Conservation (phyloP, 1,140 invertebrate genomes). For the Himalopsyche phryganea region DNA sequence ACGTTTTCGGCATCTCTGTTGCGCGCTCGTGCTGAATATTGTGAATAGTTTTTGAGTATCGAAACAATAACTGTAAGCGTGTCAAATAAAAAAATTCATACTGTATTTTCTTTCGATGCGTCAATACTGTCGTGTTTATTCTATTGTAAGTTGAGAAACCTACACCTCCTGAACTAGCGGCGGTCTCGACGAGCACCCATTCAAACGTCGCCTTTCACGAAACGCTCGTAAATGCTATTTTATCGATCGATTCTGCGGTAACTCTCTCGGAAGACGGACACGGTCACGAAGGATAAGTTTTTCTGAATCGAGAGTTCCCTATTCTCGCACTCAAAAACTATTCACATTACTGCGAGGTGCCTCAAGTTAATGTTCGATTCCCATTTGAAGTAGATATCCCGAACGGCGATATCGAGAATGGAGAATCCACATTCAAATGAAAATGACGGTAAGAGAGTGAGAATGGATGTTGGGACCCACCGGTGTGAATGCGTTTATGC, state of each 20-base stretch:
- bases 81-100: too few species aligned
- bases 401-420: background rate
- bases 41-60: conserved; percentile 57
- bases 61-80: conserved; percentile 14
- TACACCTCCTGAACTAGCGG: too few species aligned
- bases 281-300: background rate
- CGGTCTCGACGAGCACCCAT: too few species aligned
- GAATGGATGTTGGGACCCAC: conserved; percentile 47
- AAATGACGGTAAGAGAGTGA: conserved; percentile 1
- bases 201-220: too few species aligned
- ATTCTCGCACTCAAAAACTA: conserved; percentile 33
- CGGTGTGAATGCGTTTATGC: conserved; percentile 79
- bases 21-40: conserved; percentile 50
- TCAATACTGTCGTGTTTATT: too few species aligned
- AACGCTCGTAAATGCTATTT: conserved; percentile 1
- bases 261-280: background rate
- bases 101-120: too few species aligned
- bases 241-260: background rate
- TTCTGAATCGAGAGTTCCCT: background rate
- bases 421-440: conserved; percentile 8
- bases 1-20: conserved; percentile 39
- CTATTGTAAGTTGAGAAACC: too few species aligned
- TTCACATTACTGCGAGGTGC: conserved; percentile 31
- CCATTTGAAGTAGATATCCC: conserved; percentile 15
- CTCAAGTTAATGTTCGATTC: conserved; percentile 17